Evolutionary conservation across 2,797 vertebrate species (phyloP).

Genomic region (Crax fasciolata): DNA sequence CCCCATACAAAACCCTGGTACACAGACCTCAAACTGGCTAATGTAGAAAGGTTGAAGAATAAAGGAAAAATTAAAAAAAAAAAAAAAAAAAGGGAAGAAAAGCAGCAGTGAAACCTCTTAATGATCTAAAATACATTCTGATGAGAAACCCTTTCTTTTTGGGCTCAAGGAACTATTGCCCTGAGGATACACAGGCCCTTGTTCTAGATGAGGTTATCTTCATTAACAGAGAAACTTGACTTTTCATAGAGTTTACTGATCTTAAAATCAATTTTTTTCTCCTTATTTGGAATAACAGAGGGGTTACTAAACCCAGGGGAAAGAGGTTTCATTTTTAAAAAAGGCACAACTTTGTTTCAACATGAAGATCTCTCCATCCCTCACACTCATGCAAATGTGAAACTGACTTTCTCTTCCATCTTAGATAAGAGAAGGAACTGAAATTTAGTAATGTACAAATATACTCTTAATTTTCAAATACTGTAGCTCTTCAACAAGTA

Average conservation of each 20-base stretch:
- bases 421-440: neutral
- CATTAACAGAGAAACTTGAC: neutral
- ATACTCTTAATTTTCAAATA: neutral
- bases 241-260: neutral
- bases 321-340: conserved; percentile 20
- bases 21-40: neutral
- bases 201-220: neutral
- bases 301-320: neutral
- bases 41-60: neutral
- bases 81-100: neutral
- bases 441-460: neutral
- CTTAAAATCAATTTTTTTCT: neutral
- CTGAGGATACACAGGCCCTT: neutral
- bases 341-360: conserved; percentile 34
- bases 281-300: neutral
- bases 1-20: neutral
- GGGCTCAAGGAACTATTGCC: neutral
- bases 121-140: neutral
- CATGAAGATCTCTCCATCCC: neutral
- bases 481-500: neutral
- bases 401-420: neutral
- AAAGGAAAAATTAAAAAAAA: neutral
- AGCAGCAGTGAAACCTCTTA: neutral
- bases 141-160: neutral
- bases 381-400: neutral